Percentiles rank a stretch among this genome's conserved stretches.
Conservation (phyloP, 2,113 vertebrate genomes). For the Gnathonemus echidnorhynchus region DNA sequence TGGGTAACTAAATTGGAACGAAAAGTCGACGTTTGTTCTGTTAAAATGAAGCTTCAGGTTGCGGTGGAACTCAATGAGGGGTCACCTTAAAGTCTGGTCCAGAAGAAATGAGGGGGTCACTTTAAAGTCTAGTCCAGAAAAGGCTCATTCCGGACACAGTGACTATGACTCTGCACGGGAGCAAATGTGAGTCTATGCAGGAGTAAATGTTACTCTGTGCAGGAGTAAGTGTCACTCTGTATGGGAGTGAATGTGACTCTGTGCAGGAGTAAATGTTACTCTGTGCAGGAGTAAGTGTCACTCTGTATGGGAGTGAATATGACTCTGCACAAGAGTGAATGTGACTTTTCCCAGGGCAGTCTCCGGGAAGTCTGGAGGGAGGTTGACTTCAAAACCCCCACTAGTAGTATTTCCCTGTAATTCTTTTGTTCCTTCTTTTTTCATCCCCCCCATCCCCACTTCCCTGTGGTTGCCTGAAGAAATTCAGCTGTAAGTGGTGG, state of each 20-base stretch:
- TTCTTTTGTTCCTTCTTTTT: constrained; percentile 2
- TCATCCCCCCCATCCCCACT: neutral
- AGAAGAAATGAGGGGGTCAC: neutral
- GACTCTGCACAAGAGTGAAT: neutral
- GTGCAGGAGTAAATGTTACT: neutral
- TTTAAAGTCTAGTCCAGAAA: neutral
- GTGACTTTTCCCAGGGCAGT: neutral
- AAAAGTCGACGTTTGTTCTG: neutral
- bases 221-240: neutral
- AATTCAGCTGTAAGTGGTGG: neutral
- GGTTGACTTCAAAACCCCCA: neutral
- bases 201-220: neutral
- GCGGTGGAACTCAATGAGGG: neutral
- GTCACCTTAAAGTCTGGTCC: neutral
- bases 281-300: neutral
- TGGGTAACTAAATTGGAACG: neutral
- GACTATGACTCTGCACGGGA: neutral
- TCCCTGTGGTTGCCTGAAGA: neutral
- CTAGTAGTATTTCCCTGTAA: neutral
- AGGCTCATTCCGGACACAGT: neutral
- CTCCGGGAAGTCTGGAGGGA: too few relatives aligned
- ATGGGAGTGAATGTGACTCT: neutral
- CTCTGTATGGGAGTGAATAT: neutral
- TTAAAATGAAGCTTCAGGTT: neutral
- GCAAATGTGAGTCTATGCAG: neutral